Base-by-base conservation (phyloP, 2,113 vertebrate genomes). In the Brienomyrus longianalis region DNA sequence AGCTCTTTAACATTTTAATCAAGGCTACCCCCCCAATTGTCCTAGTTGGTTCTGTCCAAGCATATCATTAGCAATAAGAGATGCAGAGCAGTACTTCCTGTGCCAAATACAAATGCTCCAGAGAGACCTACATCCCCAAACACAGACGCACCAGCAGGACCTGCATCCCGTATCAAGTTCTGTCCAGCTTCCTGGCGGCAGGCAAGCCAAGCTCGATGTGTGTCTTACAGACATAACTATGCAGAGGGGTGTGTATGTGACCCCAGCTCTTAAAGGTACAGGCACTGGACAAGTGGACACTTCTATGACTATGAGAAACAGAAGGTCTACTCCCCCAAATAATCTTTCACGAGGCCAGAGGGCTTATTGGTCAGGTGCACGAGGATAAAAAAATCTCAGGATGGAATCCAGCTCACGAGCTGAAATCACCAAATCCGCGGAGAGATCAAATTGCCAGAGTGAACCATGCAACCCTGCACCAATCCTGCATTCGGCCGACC, bases 1-100 rank as follows among this genome's bases (percentile, higher is more conserved):
- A 56, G 85, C 51, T 87, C n/a, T 87, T 87, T 87, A 87, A 87
- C 85, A 87, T 87, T 39, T 87, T 35, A 54, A 87, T 54, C 85
- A 87, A 27, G 11, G 15, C 4, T 17, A 39, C 85, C 56, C 15
- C 51, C 83, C 21, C 45, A 4, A 47, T 84, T 27, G 19, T 47
- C 31, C 83, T 84, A 84, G 19, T 84, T 84, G 35, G 39, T 84
- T 84, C 43, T 47, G 39, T 48, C 39, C 35, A 84, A 48, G 45
- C 83, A 48, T 48, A 84, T 83, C 17, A 48, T 48, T 48, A 83
- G 62, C 62, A 31, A 10, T 15, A 48, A 83, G 43, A n/a, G 21
- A 83, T 35, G 39, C 19, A n/a, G 39, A 5, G 83, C 35, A 48
- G 8, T 48, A 84, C 17, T 48, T 47, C 27, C 62, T 13, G n/a